Evolutionary conservation across 2,888 invertebrate species (phyloP), one percentile per base, ranked within the genome.

Genomic region (Nomada fucata): DNA sequence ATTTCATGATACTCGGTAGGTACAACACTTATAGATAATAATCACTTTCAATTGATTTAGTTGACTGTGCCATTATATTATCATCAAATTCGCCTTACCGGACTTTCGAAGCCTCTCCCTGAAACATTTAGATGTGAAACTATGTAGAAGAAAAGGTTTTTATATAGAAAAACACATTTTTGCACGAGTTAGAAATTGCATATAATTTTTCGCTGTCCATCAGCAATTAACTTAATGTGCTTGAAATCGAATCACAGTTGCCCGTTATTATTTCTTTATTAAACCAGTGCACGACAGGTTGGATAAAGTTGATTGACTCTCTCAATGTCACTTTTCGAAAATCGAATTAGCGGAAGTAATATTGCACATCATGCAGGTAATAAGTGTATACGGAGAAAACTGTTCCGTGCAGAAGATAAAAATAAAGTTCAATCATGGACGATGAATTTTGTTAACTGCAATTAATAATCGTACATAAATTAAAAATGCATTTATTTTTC

Each of bases 261-360:
- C 23, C 68, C 20, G 50, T 70, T 76, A 53, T 36, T 76, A 52
- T 47, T 65, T 60, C 20, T 60, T 42, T 52, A 70, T 79, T 60
- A 65, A 67, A 53, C 42, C 47, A 47, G 47, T n/a, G 44, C 13
- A n/a, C 50, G 69, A 29, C 15, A 29, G 50, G 36, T 26, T 70
- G n/a, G 57, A 64, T 75, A 74, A 64, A 7, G 36, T 76, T n/a
- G n/a, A 76, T 79, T 47, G 70, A 76, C 13, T 53, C 20, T 23
- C 64, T 44, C 70, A 60, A 70, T 60, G 67, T 55, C 36, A 70
- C 60, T 65, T 76, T 69, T 59, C 36, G 52, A 60, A 76, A 76
- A 76, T 76, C 65, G 65, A 76, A 76, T 79, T 76, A 70, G 57
- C 20, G 59, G 57, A 69, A 79, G 63, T 74, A 74, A 68, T 78